A percentile compares a stretch with the other conserved stretches of the same genome.
Conservation (phyloP, 2,888 invertebrate genomes). For the Diploptera punctata region DNA sequence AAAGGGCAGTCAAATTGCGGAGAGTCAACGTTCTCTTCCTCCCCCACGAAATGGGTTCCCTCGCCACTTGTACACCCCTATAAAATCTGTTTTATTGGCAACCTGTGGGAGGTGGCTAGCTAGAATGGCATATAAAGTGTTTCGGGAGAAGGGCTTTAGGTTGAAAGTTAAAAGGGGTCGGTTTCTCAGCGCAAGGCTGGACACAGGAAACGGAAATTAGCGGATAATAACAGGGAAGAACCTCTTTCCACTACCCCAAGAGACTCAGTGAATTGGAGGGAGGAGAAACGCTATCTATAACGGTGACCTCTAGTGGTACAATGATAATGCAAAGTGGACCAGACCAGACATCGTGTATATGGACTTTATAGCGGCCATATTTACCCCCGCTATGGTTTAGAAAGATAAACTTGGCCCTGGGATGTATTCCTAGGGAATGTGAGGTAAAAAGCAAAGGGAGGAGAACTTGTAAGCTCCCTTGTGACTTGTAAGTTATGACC, state of each 20-base stretch:
- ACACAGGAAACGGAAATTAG: slow-evolving; percentile 41
- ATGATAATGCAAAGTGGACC: slow-evolving; percentile 27
- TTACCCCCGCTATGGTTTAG: slow-evolving; percentile 2
- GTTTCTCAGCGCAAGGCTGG: not conserved
- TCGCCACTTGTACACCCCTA: slow-evolving; percentile 12
- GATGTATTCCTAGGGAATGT: not conserved
- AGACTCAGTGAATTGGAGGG: not conserved
- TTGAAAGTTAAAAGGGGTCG: slow-evolving; percentile 21
- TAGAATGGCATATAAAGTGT: slow-evolving; percentile 28
- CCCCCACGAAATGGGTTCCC: slow-evolving; percentile 9
- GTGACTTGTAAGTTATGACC: not conserved
- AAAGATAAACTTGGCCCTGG: slow-evolving; percentile 1
- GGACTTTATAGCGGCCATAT: slow-evolving; percentile 4
- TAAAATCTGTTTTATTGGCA: slow-evolving; percentile 42
- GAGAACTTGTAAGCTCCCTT: not conserved
- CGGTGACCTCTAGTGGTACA: slow-evolving; percentile 21
- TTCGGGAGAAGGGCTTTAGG: slow-evolving; percentile 21
- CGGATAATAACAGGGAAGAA: slow-evolving; percentile 38
- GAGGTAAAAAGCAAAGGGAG: not conserved
- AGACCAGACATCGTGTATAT: slow-evolving; percentile 21
- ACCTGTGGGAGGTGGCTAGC: slow-evolving; percentile 39
- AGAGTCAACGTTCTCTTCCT: not conserved
- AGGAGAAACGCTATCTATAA: slow-evolving; percentile 22
- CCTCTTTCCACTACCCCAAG: not conserved
- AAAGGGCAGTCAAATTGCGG: slow-evolving; percentile 17